These are phyloP conservation scores for Cryptotermes secundus DNA, from an alignment of 1,140 invertebrate species.

Conservation along the genomic window DNA sequence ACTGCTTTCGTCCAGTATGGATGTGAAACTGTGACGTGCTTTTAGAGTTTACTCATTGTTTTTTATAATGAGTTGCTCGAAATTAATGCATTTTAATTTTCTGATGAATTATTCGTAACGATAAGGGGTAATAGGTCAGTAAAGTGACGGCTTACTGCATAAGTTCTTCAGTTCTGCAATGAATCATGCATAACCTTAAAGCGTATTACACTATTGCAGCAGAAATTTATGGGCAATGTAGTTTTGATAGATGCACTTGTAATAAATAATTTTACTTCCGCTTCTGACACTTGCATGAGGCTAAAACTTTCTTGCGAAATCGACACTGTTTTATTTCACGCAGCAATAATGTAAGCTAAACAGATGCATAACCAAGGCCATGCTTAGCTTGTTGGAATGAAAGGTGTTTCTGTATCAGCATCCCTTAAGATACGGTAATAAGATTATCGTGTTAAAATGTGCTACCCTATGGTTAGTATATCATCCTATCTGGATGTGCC, in stretches of 20 bases:
- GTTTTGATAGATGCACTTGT: neutral
- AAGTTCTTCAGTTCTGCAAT: neutral
- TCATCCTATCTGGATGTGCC: too few relatives aligned
- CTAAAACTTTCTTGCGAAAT: neutral
- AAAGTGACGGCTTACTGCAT: too few relatives aligned
- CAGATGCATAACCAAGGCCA: neutral
- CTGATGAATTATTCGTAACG: too few relatives aligned
- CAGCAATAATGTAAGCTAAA: neutral
- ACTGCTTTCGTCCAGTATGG: neutral
- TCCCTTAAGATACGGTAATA: too few relatives aligned
- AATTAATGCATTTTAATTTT: too few relatives aligned
- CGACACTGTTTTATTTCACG: neutral
- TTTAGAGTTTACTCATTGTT: too few relatives aligned
- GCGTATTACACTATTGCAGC: neutral
- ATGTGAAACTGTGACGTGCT: neutral
- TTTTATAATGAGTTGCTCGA: too few relatives aligned
- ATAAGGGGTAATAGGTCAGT: too few relatives aligned
- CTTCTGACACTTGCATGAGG: neutral
- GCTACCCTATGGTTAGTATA: too few relatives aligned
- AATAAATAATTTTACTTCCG: neutral
- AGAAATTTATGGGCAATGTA: neutral
- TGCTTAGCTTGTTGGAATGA: neutral
- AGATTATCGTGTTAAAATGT: too few relatives aligned
- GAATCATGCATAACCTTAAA: neutral
- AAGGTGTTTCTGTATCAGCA: neutral